Evolutionary conservation across 2,888 invertebrate genomes (phyloP), one percentile per base, ranked within the genome.

Genomic region (Sthenelais limicola): DNA sequence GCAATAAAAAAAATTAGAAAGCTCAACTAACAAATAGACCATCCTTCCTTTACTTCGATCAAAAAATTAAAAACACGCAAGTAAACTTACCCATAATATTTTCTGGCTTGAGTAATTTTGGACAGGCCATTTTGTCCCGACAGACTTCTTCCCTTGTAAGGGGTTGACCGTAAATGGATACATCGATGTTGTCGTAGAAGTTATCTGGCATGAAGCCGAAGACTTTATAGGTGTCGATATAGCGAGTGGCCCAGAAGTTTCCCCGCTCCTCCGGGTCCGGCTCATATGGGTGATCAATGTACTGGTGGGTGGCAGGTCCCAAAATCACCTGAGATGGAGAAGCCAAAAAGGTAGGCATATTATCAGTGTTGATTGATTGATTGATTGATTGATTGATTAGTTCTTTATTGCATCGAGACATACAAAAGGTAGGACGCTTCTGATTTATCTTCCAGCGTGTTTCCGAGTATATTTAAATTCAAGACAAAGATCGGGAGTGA

Each of bases 231-330:
- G 83, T 83, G 77, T 82, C 81, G 5, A 82, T 81, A 73, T 79
- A 86, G 18, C 85, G 78, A 0, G 85, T 77, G 0, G 85, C 86
- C 87, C 87, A 87, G 74, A 83, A 83, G 28, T 84, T 72, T 2
- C 87, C 87, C 28, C 84, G 77, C 66, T 82, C 82, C 58, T 81
- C 81, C 0, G 82, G 81, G 70, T 83, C 79, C 0, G 81, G 81
- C 52, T 83, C 83, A 52, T 82, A 78, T 1, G 81, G 81, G 73
- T 82, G 81, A 77, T 83, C 83, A 38, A 82, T 77, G 72, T 83
- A 83, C 33, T 82, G 76, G 54, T 79, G 78, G 24, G 79, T 79
- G 28, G 77, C 79, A 4, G 79, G 81, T 0, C 81, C 33, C 26
- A 70, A 43, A 24, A 69, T 54, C 24, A 68, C 54, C 72, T 72